Evolutionary conservation across 2,113 vertebrate species (phyloP), one percentile per base, ranked within the genome.

Genomic region (Equus quagga): DNA sequence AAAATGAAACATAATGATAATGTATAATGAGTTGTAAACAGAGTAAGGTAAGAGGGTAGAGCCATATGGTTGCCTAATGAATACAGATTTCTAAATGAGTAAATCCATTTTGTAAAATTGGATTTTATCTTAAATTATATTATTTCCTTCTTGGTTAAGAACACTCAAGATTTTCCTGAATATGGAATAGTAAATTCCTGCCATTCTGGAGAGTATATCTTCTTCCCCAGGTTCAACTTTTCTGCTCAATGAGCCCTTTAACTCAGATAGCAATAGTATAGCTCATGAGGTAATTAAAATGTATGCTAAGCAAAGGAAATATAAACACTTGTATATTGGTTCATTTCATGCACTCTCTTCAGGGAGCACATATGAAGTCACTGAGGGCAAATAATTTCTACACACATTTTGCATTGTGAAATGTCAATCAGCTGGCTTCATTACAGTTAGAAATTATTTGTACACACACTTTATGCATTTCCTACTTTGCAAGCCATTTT

Each of bases 401-500:
- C 33, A 60, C 21, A 24, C 3, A 83, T 44, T 72, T 64, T 97
- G 26, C 46, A 83, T 60, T 78, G 33, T 60, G 41, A 94, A 83
- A 46, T 54, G 33, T 56, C 56, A 70, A 46, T 93, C 54, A 33
- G 23, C 46, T 41, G 19, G 46, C 41, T 91, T 90, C 54, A 54
- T 26, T 70, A 64, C 31, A 44, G 31, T 72, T 65, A n/a, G 69
- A 78, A 89, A 76, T 69, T 78, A 64, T 36, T 69, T 81, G 24
- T 33, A 60, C 62, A 73, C 51, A 81, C 60, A 70, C 6, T 87
- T 54, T 54, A 79, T 58, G 26, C 23, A 56, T 69, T 81, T 94
- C 92, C 73, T 41, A 51, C 44, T 92, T 96, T 65, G 58, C 36
- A 82, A 89, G 58, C 56, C 72, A 75, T 90, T 90, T 93, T 87